Evolutionary conservation across 2,888 invertebrate species (phyloP).

Genomic region (Coelopa pilipes): DNA sequence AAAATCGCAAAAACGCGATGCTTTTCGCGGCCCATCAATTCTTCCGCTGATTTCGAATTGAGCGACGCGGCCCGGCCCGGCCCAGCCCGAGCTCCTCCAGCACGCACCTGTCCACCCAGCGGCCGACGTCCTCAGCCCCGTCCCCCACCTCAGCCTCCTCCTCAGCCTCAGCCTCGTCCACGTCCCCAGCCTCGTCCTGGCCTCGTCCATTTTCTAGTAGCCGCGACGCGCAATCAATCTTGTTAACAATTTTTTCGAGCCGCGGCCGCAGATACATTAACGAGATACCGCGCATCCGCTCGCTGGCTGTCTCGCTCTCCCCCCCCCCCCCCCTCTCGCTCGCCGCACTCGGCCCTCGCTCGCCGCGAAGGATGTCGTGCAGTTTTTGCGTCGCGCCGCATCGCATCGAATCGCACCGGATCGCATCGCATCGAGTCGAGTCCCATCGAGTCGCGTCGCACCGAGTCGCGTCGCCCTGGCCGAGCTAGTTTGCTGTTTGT

Average conservation of each 20-base stretch:
- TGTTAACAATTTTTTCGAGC: conserved; percentile 50
- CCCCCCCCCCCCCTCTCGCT: too few relatives aligned
- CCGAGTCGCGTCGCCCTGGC: conserved; percentile 1
- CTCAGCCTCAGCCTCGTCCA: too few relatives aligned
- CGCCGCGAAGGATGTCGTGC: not conserved
- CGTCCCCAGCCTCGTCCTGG: not conserved
- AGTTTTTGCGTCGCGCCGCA: not conserved
- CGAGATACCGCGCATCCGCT: conserved; percentile 35
- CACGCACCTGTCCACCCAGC: too few relatives aligned
- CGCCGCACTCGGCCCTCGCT: not conserved
- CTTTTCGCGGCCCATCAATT: not conserved
- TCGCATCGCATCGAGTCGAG: not conserved
- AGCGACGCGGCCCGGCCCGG: not conserved
- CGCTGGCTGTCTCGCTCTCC: too few relatives aligned
- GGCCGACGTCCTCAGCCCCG: too few relatives aligned
- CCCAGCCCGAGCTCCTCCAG: not conserved
- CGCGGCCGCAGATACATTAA: conserved; percentile 28
- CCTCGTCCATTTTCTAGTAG: conserved; percentile 43
- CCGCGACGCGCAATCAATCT: conserved; percentile 50
- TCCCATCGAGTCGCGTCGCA: too few relatives aligned
- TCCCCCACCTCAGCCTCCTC: too few relatives aligned
- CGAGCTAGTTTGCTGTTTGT: conserved; percentile 14
- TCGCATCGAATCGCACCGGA: conserved; percentile 7
- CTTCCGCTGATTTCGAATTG: not conserved
- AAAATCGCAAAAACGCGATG: not conserved